phyloP scores from a whole-genome alignment of 2,113 vertebrate species.

The Tympanuchus pallidicinctus region DNA sequence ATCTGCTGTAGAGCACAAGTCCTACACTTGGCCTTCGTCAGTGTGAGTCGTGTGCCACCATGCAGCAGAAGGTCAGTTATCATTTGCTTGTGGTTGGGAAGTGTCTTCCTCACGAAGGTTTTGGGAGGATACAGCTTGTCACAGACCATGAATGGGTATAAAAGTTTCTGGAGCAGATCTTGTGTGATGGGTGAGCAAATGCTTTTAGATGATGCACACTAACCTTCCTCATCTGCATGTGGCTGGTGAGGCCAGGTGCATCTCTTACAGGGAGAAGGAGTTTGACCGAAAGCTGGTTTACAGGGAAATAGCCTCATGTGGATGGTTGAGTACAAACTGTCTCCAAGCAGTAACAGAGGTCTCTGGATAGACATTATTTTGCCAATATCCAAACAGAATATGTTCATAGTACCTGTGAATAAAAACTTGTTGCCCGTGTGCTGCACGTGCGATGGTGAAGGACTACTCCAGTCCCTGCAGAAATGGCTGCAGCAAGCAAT shows the following conservation, averaged over 20 bases:
- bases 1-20: neutral
- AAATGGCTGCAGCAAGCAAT: neutral
- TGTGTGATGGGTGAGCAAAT: neutral
- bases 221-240: neutral
- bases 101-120: neutral
- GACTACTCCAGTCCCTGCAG: neutral
- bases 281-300: neutral
- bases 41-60: neutral
- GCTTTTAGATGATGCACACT: neutral
- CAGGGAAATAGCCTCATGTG: neutral
- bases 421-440: neutral
- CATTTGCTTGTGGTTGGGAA: neutral
- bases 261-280: neutral
- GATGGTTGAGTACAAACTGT: neutral
- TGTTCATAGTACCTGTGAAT: neutral
- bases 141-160: accelerated
- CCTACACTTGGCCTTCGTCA: neutral
- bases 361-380: neutral
- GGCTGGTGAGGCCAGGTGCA: neutral
- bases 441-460: neutral
- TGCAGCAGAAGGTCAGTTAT: accelerated
- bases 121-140: accelerated
- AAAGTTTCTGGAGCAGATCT: neutral
- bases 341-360: neutral
- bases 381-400: neutral